Evolutionary conservation across 2,888 invertebrate genomes (phyloP).

Genomic region (Chironomus tentans): DNA sequence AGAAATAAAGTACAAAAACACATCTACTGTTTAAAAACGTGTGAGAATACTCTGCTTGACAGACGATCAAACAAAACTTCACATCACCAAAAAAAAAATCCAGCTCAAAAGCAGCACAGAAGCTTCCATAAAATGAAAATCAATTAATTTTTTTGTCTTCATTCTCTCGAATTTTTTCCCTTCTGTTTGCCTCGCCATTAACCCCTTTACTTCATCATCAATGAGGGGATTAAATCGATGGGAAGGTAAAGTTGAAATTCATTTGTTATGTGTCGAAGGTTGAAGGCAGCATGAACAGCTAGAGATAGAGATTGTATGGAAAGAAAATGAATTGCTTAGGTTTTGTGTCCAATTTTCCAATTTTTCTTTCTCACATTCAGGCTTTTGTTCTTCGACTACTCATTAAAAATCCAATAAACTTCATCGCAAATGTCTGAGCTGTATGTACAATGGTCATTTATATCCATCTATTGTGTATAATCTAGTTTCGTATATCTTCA

Average conservation of each 20-base stretch:
- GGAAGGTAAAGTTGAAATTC: neutral
- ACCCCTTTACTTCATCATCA: neutral
- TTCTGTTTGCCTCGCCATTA: neutral
- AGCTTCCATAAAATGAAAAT: constrained; percentile 15
- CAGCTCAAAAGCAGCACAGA: too few relatives aligned
- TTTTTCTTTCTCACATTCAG: neutral
- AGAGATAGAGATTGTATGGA: neutral
- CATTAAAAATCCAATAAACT: constrained; percentile 26
- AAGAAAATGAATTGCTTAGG: constrained; percentile 4
- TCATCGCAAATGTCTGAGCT: neutral
- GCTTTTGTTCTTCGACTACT: constrained; percentile 1
- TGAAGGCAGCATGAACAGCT: neutral
- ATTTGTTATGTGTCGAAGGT: constrained; percentile 5
- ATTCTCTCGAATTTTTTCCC: too few relatives aligned
- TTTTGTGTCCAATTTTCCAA: neutral
- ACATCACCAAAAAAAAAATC: too few relatives aligned
- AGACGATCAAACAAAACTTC: too few relatives aligned
- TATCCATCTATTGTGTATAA: too few relatives aligned
- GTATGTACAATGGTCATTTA: too few relatives aligned
- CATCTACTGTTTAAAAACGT: too few relatives aligned
- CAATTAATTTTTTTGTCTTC: constrained; percentile 18
- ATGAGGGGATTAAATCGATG: neutral
- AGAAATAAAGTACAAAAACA: too few relatives aligned
- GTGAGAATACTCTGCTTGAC: too few relatives aligned
- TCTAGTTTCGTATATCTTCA: too few relatives aligned